Conservation (phyloP, 2,113 vertebrate species). For the Fulmarus glacialis region DNA sequence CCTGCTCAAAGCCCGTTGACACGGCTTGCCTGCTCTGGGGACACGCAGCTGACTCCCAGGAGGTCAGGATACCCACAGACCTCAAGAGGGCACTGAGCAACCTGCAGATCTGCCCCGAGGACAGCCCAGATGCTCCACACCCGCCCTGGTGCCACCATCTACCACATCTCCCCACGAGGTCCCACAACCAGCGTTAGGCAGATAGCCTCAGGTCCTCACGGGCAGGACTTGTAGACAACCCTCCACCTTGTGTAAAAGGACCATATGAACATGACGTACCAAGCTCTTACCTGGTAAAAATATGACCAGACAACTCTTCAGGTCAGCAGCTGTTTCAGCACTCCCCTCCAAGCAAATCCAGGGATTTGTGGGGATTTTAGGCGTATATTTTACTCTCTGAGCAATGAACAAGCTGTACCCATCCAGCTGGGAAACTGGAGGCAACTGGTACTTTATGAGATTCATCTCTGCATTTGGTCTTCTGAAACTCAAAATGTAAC, state of each 20-base stretch:
- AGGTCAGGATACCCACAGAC: neutral
- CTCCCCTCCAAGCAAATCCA: neutral
- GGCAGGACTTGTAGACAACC: neutral
- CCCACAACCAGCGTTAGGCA: accelerated
- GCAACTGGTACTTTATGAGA: neutral
- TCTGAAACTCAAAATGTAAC: neutral
- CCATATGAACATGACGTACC: accelerated
- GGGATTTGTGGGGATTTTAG: neutral
- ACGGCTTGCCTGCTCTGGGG: accelerated
- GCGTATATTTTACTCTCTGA: neutral
- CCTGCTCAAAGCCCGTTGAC: neutral
- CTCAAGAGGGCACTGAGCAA: neutral
- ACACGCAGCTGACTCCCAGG: accelerated
- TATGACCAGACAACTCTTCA: neutral
- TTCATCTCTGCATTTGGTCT: neutral
- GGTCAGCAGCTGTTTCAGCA: neutral
- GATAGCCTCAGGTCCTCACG: neutral
- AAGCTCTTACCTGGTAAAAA: neutral
- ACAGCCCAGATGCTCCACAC: neutral
- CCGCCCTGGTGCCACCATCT: neutral
- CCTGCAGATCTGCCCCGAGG: neutral
- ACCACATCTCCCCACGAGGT: accelerated
- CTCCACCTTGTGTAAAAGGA: neutral
- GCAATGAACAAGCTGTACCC: neutral
- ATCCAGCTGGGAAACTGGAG: neutral